phyloP scores from a whole-genome alignment of 1,140 invertebrate genomes.

The Lethocerus indicus region DNA sequence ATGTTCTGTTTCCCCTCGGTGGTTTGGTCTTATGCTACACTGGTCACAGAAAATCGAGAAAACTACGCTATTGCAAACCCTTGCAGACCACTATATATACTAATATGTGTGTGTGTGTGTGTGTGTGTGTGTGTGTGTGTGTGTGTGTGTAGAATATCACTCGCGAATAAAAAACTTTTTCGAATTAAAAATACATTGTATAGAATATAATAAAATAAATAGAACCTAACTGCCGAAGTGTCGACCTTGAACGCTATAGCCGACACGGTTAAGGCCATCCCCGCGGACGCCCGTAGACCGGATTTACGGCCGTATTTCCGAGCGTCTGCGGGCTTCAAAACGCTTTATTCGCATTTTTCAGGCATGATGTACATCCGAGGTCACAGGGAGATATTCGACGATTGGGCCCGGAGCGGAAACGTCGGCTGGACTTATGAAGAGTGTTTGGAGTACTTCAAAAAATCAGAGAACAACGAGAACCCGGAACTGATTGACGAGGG shows the following conservation, averaged over 20 bases:
- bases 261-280: conserved; percentile 53
- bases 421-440: conserved; percentile 44
- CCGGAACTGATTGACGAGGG: conserved; percentile 25
- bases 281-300: conserved; percentile 51
- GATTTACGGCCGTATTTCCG: too few species aligned
- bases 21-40: too few species aligned
- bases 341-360: conserved; percentile 18
- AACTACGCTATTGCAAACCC: too few species aligned
- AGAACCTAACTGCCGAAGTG: conserved; percentile 46
- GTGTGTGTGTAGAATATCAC: too few species aligned
- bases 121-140: too few species aligned
- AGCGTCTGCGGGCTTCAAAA: too few species aligned
- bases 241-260: conserved; percentile 37
- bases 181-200: conserved; percentile 46
- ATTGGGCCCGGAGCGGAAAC: conserved; percentile 44
- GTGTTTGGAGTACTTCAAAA: conserved; percentile 38
- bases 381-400: conserved; percentile 42
- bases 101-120: too few species aligned
- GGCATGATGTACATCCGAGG: conserved; percentile 54
- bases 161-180: conserved; percentile 46
- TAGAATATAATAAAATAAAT: conserved; percentile 65
- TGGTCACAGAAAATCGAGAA: too few species aligned
- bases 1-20: too few species aligned
- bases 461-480: conserved; percentile 30
- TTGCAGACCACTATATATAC: too few species aligned